Evolutionary conservation across 2,113 vertebrate species (phyloP), one percentile per base, ranked within the genome.

Genomic region (Sclerurus mexicanus): DNA sequence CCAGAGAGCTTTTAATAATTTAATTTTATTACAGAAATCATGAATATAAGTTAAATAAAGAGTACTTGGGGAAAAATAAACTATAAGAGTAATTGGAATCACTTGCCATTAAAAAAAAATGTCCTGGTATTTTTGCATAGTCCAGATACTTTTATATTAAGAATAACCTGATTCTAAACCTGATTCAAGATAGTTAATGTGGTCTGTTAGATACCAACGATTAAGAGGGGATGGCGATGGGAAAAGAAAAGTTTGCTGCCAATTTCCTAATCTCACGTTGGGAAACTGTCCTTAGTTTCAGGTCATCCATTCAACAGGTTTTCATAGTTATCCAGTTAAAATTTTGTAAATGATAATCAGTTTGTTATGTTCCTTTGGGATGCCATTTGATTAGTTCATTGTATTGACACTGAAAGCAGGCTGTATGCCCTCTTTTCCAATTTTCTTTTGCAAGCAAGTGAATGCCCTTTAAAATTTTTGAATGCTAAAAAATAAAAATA

Each of bases 11-110:
- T 91, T 59, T 89, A 77, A 74, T 94, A 96, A 95, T 97, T 93
- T 76, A 75, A 90, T 97, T 94, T 91, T 86, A 60, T 79, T 96
- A 89, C 96, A 81, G 59, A 18, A 95, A 92, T 96, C 64, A 40
- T 63, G 31, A 95, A 52, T 96, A 27, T 44, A 86, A 83, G 11
- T 85, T 90, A 84, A 96, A 84, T 96, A 85, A 72, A 89, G 86
- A 79, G 75, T 95, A 92, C 40, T 21, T 95, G 40, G 79, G 95
- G 90, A 76, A 82, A 87, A 71, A 73, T 93, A 30, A 89, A 68
- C 85, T 87, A 85, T 79, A 96, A 69, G 87, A 88, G 60, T 67
- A 85, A 93, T 80, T 75, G 20, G 39, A 95, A 72, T 39, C 11
- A 64, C 49, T 73, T 95, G 63, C 71, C 46, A 76, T 94, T 97